Percentiles rank a stretch among this genome's conserved stretches.
phyloP scores from a whole-genome alignment of 2,888 invertebrate species.

The Stictocephala bisonia region DNA sequence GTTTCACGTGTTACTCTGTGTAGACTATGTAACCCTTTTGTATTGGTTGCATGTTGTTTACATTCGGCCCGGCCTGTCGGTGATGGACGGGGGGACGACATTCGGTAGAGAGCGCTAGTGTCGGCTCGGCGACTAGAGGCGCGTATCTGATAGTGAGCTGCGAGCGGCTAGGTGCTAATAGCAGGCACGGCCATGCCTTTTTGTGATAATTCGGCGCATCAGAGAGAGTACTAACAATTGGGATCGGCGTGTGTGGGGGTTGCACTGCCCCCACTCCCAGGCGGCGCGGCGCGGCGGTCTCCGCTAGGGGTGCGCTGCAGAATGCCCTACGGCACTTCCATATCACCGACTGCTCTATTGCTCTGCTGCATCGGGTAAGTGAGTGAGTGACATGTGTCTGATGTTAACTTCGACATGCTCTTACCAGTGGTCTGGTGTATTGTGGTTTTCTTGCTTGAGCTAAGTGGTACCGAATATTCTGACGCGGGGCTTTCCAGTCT shows the following conservation, averaged over 20 bases:
- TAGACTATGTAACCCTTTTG: too few relatives aligned
- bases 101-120: too few relatives aligned
- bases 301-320: neutral
- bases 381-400: neutral
- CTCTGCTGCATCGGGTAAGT: conserved; percentile 22
- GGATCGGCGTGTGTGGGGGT: neutral
- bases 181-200: too few relatives aligned
- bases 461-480: neutral
- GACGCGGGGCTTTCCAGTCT: neutral
- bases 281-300: neutral
- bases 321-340: conserved; percentile 8
- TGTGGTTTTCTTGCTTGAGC: neutral
- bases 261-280: neutral
- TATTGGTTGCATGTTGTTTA: too few relatives aligned
- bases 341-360: neutral
- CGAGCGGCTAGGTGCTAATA: too few relatives aligned
- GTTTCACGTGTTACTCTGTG: too few relatives aligned
- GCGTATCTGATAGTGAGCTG: too few relatives aligned
- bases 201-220: too few relatives aligned
- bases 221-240: too few relatives aligned
- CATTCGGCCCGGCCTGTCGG: too few relatives aligned
- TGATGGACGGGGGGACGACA: too few relatives aligned
- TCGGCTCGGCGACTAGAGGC: too few relatives aligned
- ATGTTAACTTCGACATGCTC: neutral
- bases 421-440: neutral